phyloP scores from a whole-genome alignment of 2,113 vertebrate species.

The Chloropsis hardwickii region DNA sequence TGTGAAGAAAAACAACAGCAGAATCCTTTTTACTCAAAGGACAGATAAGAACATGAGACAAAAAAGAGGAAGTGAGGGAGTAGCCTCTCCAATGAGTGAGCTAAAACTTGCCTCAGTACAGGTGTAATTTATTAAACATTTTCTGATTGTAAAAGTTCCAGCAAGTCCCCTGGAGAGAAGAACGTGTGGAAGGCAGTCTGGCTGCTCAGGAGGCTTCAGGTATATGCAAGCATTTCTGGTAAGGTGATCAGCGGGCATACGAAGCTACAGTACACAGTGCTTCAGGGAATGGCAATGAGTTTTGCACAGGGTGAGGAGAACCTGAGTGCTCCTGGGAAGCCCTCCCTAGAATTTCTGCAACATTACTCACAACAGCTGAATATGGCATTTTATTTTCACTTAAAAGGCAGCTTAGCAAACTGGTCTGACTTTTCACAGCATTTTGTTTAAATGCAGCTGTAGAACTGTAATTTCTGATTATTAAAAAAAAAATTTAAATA shows the following conservation, averaged over 20 bases:
- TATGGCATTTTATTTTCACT: not conserved
- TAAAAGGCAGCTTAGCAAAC: not conserved
- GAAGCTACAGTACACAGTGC: not conserved
- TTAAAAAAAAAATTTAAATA: too few relatives aligned
- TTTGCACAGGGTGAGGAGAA: not conserved
- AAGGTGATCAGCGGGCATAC: fast-evolving
- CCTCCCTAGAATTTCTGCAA: not conserved
- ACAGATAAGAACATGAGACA: not conserved
- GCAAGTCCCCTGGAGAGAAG: not conserved
- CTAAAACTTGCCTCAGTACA: not conserved
- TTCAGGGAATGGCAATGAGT: not conserved
- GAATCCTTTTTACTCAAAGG: not conserved
- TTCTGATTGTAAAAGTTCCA: not conserved
- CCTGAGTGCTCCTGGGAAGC: not conserved
- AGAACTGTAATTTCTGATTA: too few relatives aligned
- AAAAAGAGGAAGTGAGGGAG: not conserved
- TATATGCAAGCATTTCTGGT: not conserved
- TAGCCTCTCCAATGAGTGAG: not conserved
- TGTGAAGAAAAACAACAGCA: not conserved
- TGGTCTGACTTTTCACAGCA: not conserved
- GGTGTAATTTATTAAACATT: not conserved
- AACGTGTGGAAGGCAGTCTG: not conserved
- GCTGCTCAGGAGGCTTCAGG: not conserved
- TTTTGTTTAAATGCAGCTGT: not conserved
- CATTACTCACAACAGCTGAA: not conserved